Evolutionary conservation across 2,797 vertebrate species (phyloP).

Genomic region (Taenioides sp.): DNA sequence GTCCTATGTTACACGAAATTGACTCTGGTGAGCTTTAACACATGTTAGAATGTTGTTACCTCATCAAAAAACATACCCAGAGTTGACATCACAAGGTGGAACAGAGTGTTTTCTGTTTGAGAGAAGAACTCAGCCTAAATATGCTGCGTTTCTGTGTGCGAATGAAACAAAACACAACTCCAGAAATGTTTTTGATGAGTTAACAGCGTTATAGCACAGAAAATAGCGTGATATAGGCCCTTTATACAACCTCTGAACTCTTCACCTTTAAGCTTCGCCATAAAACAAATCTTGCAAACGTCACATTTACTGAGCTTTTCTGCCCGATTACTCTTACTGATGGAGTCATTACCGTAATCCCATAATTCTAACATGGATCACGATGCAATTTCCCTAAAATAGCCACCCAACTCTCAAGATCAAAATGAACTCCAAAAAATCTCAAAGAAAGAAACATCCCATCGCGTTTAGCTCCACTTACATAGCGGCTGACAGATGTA

Average conservation of each 20-base stretch:
- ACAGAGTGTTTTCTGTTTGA: too few species aligned
- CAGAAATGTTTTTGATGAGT: too few species aligned
- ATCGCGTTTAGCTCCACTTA: conserved; percentile 63
- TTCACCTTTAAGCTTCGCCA: not conserved
- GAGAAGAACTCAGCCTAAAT: too few species aligned
- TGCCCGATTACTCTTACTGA: conserved; percentile 47
- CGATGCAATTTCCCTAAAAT: conserved; percentile 37
- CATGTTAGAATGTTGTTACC: too few species aligned
- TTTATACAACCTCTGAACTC: not conserved
- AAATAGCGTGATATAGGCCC: not conserved
- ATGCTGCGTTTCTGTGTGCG: too few species aligned
- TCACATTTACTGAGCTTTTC: conserved; percentile 28
- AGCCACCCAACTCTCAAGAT: conserved; percentile 53
- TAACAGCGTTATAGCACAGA: too few species aligned
- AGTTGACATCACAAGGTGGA: too few species aligned
- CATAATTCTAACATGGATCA: conserved; percentile 43
- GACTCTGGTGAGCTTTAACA: too few species aligned
- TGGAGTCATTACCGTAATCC: conserved; percentile 51
- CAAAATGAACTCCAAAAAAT: conserved; percentile 42
- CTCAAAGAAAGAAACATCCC: conserved; percentile 57
- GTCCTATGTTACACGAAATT: too few species aligned
- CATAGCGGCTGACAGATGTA: conserved; percentile 49
- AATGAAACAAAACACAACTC: too few species aligned
- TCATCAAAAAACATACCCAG: too few species aligned
- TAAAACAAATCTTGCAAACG: conserved; percentile 23